Evolutionary conservation across 2,113 vertebrate species (phyloP).

Genomic region (Chaetorhynchus papuensis): DNA sequence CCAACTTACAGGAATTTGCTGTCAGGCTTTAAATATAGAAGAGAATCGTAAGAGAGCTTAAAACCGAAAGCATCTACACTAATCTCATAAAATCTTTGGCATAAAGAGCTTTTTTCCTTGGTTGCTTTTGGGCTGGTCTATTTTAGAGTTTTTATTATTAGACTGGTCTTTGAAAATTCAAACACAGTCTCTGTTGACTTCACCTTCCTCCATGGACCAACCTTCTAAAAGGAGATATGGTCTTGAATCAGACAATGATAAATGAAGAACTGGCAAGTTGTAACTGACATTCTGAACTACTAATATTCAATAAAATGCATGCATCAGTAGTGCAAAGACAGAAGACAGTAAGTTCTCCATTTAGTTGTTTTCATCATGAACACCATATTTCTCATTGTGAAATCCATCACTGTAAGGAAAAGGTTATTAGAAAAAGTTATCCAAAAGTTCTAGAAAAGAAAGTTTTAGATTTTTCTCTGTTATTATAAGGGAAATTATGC

Average conservation of each 20-base stretch:
- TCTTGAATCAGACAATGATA: background rate
- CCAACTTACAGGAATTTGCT: background rate
- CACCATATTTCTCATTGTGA: background rate
- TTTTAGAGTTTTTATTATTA: background rate
- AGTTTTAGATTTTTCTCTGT: background rate
- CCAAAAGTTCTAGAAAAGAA: background rate
- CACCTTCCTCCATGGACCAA: background rate
- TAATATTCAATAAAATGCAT: background rate
- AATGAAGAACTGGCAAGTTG: background rate
- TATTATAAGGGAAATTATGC: background rate
- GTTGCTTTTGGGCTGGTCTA: fast-evolving
- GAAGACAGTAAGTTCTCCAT: background rate
- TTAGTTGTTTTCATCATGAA: background rate
- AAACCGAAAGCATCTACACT: background rate
- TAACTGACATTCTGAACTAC: background rate
- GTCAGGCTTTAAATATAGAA: background rate
- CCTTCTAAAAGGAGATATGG: background rate
- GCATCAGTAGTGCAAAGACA: background rate
- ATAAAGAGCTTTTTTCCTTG: background rate
- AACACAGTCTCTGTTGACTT: background rate
- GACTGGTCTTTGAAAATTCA: background rate
- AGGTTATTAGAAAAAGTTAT: background rate
- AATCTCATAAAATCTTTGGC: background rate
- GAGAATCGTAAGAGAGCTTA: background rate
- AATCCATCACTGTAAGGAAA: background rate